phyloP scores from a whole-genome alignment of 2,797 vertebrate genomes.

The Pogonophryne albipinna region DNA sequence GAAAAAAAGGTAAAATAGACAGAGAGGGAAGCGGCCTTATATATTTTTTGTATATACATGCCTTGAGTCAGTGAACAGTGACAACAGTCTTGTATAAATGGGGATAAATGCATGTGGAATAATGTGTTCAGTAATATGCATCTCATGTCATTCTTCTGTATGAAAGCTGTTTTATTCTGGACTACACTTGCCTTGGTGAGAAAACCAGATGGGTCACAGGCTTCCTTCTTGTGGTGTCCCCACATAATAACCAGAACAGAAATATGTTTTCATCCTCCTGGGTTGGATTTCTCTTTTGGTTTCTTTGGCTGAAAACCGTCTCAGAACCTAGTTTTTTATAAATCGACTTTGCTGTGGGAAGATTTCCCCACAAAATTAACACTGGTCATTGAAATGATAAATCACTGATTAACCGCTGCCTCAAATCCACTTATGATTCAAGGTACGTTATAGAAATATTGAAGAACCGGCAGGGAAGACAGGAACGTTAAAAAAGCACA shows the following conservation, averaged over 20 bases:
- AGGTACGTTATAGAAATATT: slow-evolving; percentile 45
- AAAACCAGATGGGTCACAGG: slow-evolving; percentile 43
- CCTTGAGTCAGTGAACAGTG: neutral
- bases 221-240: slow-evolving; percentile 49
- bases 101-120: neutral
- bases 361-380: slow-evolving; percentile 67
- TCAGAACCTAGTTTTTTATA: slow-evolving; percentile 48
- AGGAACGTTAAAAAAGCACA: slow-evolving; percentile 23
- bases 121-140: slow-evolving; percentile 1
- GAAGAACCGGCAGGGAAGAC: slow-evolving; percentile 30
- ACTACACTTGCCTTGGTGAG: slow-evolving; percentile 20
- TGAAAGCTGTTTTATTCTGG: slow-evolving; percentile 8
- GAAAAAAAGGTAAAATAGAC: neutral
- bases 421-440: slow-evolving; percentile 58
- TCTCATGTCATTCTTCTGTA: neutral
- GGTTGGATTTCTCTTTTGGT: slow-evolving; percentile 46
- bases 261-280: slow-evolving; percentile 40
- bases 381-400: slow-evolving; percentile 66
- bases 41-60: neutral
- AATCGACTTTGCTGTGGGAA: slow-evolving; percentile 62
- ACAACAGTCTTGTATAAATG: neutral
- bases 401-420: slow-evolving; percentile 62
- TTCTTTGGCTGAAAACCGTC: slow-evolving; percentile 50
- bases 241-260: slow-evolving; percentile 58
- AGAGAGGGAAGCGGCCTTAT: neutral